Percentiles rank a stretch among this genome's conserved stretches.
phyloP scores from a whole-genome alignment of 2,888 invertebrate species.

The Scrobipalpa atriplicella region DNA sequence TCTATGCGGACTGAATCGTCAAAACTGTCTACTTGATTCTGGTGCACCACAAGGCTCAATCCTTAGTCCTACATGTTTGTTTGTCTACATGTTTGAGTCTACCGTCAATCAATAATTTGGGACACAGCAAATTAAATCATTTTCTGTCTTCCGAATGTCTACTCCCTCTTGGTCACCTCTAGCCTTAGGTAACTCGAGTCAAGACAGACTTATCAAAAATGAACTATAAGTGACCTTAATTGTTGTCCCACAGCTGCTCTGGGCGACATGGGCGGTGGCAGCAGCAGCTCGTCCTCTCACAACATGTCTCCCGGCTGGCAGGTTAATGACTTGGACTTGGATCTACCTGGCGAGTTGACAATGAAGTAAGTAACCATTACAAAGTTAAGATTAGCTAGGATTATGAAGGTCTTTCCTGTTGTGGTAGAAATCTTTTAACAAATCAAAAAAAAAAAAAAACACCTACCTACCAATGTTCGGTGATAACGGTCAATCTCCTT shows the following conservation, averaged over 20 bases:
- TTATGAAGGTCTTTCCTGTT: too few relatives aligned
- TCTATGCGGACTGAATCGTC: too few relatives aligned
- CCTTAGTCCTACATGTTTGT: background rate
- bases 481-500: background rate
- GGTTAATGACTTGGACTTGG: slow-evolving; percentile 79
- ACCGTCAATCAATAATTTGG: too few relatives aligned
- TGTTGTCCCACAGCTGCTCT: slow-evolving; percentile 55
- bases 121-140: too few relatives aligned
- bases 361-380: slow-evolving; percentile 78
- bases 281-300: slow-evolving; percentile 74
- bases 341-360: slow-evolving; percentile 72
- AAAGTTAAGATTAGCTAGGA: too few relatives aligned
- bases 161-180: too few relatives aligned
- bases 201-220: background rate
- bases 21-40: background rate
- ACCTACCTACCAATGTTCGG: background rate
- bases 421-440: too few relatives aligned
- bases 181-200: too few relatives aligned
- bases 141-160: too few relatives aligned
- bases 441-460: too few relatives aligned
- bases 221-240: background rate
- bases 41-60: background rate
- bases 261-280: slow-evolving; percentile 76
- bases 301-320: slow-evolving; percentile 79
- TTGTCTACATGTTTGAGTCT: background rate